A percentile compares a stretch with the other conserved stretches of the same genome.
Evolutionary conservation across 2,888 invertebrate species (phyloP).

Genomic region (Diarsia brunnea): DNA sequence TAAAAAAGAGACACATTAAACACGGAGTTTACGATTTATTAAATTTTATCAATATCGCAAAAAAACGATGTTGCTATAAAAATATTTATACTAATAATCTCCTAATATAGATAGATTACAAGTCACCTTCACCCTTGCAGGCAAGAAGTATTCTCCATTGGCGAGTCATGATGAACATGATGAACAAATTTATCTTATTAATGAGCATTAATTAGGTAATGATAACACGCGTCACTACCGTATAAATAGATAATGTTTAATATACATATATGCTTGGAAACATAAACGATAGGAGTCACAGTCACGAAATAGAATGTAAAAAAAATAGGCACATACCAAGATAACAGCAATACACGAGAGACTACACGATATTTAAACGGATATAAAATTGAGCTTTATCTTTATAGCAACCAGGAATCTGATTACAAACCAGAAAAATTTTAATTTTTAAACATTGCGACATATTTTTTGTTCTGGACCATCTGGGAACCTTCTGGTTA

Average conservation of each 20-base stretch:
- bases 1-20: neutral
- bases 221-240: slow-evolving; percentile 7
- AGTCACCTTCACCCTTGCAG: slow-evolving; percentile 23
- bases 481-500: neutral
- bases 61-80: neutral
- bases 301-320: neutral
- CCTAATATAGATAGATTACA: slow-evolving; percentile 30
- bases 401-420: neutral
- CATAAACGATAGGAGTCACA: neutral
- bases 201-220: slow-evolving; percentile 29
- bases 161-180: slow-evolving; percentile 13
- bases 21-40: neutral
- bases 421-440: neutral
- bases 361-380: neutral
- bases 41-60: neutral
- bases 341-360: slow-evolving; percentile 38
- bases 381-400: neutral
- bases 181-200: slow-evolving; percentile 30
- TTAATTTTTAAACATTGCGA: neutral
- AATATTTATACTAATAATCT: neutral
- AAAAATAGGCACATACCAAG: neutral
- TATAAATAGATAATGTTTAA: slow-evolving; percentile 2
- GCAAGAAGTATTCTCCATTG: slow-evolving; percentile 10
- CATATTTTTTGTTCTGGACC: neutral
- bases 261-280: neutral